A percentile compares a stretch with the other conserved stretches of the same genome.
Evolutionary conservation across 2,113 vertebrate genomes (phyloP).

Genomic region (mouse (Mus musculus)): DNA sequence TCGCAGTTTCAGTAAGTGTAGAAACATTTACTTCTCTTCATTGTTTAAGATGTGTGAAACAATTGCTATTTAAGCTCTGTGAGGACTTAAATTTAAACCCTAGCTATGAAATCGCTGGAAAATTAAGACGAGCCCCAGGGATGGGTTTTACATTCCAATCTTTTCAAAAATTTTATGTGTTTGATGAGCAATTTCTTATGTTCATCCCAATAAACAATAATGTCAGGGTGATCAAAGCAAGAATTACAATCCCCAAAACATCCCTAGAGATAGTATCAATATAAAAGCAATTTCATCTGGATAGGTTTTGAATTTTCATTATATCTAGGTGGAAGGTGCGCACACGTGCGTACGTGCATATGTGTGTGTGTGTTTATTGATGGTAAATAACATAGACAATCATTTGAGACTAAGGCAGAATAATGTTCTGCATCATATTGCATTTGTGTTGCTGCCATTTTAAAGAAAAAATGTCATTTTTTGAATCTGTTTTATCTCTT

Average conservation of each 20-base stretch:
- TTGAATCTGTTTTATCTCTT: constrained; percentile 21
- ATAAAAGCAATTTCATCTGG: constrained; percentile 82
- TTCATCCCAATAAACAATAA: constrained; percentile 84
- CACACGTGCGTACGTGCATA: neutral
- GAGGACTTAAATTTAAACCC: constrained; percentile 79
- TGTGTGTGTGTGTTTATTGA: constrained; percentile 67
- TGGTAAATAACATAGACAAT: constrained; percentile 53
- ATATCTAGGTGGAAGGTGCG: constrained; percentile 48
- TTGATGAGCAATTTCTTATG: constrained; percentile 84
- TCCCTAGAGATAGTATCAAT: constrained; percentile 75
- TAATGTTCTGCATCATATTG: constrained; percentile 68
- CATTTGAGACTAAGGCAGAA: constrained; percentile 67
- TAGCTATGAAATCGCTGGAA: constrained; percentile 79
- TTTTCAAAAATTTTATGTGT: constrained; percentile 53
- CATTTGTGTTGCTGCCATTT: constrained; percentile 71
- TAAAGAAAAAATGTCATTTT: constrained; percentile 26
- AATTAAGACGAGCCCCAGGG: constrained; percentile 77
- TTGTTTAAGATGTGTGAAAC: constrained; percentile 55
- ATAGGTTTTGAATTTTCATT: constrained; percentile 83
- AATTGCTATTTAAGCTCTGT: constrained; percentile 68
- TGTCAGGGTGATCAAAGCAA: constrained; percentile 82
- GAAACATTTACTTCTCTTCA: constrained; percentile 41
- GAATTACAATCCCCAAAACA: constrained; percentile 80
- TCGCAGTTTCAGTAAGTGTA: neutral
- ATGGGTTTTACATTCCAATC: constrained; percentile 82